Conservation (phyloP, 2,797 vertebrate species). For the Poecilia velifera region DNA sequence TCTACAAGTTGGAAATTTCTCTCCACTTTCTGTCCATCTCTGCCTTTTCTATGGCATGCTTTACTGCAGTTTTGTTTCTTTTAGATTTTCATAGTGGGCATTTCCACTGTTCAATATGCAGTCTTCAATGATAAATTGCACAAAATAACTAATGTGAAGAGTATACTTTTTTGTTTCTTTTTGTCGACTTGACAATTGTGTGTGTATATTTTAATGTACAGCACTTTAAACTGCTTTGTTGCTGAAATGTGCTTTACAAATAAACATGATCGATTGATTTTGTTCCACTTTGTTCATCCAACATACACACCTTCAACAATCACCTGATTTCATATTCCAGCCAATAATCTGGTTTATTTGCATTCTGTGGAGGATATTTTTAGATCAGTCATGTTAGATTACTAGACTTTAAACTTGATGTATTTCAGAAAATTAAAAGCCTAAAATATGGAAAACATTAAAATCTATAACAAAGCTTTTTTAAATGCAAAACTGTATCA, state of each 20-base stretch:
- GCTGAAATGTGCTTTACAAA: too few relatives aligned
- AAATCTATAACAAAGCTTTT: not conserved
- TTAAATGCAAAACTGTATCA: too few relatives aligned
- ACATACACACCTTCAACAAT: not conserved
- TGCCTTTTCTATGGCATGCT: not conserved
- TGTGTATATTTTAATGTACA: too few relatives aligned
- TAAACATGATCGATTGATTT: too few relatives aligned
- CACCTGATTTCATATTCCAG: not conserved
- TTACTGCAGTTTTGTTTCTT: not conserved
- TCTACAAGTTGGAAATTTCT: not conserved
- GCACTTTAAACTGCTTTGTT: too few relatives aligned
- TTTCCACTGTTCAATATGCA: not conserved
- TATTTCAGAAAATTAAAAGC: not conserved
- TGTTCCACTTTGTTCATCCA: not conserved
- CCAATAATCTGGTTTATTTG: not conserved
- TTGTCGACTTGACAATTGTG: too few relatives aligned
- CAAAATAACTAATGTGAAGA: not conserved
- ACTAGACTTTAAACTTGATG: not conserved
- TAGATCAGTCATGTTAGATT: too few relatives aligned
- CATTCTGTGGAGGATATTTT: not conserved
- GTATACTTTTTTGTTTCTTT: not conserved
- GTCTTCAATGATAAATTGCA: not conserved
- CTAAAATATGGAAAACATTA: not conserved
- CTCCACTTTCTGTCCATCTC: not conserved
- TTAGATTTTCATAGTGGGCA: not conserved